phyloP scores from a whole-genome alignment of 30 jellyfish, hydroid and myxozoan genomes.

The Nemopilema nomurai region DNA sequence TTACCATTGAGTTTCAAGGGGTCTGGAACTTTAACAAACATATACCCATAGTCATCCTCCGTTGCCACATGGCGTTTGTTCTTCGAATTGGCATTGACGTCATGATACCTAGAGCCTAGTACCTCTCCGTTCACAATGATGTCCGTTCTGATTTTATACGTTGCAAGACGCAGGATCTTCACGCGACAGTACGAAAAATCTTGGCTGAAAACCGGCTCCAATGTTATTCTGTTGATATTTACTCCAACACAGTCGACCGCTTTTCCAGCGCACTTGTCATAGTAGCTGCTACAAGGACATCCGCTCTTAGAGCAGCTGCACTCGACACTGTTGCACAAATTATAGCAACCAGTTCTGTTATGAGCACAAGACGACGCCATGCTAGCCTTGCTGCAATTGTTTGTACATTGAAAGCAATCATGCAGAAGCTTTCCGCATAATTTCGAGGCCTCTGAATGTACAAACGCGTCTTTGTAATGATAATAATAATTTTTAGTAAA shows the following conservation, averaged over 20 bases:
- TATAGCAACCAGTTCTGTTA: neutral
- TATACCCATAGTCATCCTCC: conserved; percentile 43
- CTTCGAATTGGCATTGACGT: neutral
- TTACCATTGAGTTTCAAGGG: conserved; percentile 10
- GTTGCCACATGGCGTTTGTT: neutral
- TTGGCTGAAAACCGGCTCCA: conserved; percentile 56
- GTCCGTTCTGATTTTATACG: conserved; percentile 29
- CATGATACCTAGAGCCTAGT: conserved; percentile 8
- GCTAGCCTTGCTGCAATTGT: conserved; percentile 12
- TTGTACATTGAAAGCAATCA: conserved; percentile 37
- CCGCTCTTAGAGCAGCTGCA: conserved; percentile 21
- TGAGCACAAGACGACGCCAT: conserved; percentile 1
- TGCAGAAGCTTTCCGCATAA: conserved; percentile 2
- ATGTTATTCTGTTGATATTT: neutral
- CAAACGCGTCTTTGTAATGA: neutral
- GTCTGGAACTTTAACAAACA: conserved; percentile 54
- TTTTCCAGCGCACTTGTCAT: conserved; percentile 15
- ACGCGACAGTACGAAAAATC: conserved; percentile 18
- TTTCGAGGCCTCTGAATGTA: conserved; percentile 20
- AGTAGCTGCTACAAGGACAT: conserved; percentile 45
- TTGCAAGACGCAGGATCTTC: conserved; percentile 46
- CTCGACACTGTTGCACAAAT: neutral
- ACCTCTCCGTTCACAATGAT: conserved; percentile 12
- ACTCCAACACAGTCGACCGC: conserved; percentile 33
- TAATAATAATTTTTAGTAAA: neutral